phyloP scores from a whole-genome alignment of 2,888 invertebrate species.

The Nezara viridula region DNA sequence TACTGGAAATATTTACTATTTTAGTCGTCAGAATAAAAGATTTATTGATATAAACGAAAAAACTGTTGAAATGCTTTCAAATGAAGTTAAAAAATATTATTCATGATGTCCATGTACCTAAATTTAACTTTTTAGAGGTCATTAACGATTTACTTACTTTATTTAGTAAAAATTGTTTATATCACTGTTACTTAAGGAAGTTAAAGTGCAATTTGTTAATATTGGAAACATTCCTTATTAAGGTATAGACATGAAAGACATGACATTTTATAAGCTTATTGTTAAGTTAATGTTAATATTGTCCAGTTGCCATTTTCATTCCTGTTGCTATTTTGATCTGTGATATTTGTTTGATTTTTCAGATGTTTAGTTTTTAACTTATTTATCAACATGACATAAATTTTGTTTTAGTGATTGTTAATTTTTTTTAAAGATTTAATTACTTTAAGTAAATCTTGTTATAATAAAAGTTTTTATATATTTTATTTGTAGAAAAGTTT shows the following conservation, averaged over 20 bases:
- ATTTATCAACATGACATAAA: neutral
- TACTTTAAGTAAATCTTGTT: neutral
- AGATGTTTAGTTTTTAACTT: conserved; percentile 7
- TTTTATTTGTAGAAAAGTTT: neutral
- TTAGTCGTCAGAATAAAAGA: conserved; percentile 86
- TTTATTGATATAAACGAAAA: conserved; percentile 90
- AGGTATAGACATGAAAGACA: conserved; percentile 2
- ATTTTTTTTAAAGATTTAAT: neutral
- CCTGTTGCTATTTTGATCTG: conserved; percentile 33
- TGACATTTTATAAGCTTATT: neutral
- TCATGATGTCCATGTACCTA: conserved; percentile 71
- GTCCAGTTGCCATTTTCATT: neutral
- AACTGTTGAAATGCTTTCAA: conserved; percentile 80
- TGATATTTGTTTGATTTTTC: conserved; percentile 32
- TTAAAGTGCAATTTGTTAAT: neutral
- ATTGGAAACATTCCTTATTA: neutral
- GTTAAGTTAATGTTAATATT: neutral
- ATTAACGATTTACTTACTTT: neutral
- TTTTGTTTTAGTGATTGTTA: neutral
- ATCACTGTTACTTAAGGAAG: neutral
- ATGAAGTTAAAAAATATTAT: conserved; percentile 85
- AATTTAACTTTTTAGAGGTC: neutral
- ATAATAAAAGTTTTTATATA: conserved; percentile 8
- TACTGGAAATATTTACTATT: conserved; percentile 95
- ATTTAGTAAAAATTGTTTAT: neutral